Conservation (phyloP, 2,113 vertebrate species). For the Diphyllodes magnificus region DNA sequence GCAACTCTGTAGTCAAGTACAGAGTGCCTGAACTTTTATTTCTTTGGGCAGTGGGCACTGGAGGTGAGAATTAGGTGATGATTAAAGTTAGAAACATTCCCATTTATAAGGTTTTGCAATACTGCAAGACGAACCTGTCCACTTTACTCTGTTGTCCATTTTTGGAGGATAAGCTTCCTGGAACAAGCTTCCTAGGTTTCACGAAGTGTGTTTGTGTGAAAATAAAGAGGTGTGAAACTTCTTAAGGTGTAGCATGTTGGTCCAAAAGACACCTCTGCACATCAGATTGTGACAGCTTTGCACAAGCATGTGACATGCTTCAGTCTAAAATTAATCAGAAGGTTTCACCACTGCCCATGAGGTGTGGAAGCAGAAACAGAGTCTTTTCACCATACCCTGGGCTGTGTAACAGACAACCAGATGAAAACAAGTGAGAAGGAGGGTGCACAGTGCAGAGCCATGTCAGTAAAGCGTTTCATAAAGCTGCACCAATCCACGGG, state of each 20-base stretch:
- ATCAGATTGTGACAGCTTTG: background rate
- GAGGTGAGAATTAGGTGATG: background rate
- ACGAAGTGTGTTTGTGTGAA: background rate
- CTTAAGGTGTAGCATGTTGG: background rate
- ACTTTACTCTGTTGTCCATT: background rate
- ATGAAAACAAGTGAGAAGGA: background rate
- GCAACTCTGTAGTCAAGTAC: background rate
- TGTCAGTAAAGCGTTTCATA: background rate
- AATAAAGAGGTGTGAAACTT: background rate
- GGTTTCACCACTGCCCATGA: background rate
- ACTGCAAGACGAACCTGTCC: background rate
- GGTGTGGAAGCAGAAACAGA: background rate
- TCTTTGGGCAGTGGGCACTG: background rate
- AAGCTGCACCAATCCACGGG: accelerated
- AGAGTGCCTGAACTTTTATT: background rate
- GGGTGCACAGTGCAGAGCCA: background rate
- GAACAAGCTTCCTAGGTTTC: background rate
- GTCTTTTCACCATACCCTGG: background rate
- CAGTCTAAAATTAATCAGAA: background rate
- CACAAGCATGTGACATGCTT: background rate
- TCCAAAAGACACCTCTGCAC: background rate
- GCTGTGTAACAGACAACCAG: background rate
- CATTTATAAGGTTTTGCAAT: background rate
- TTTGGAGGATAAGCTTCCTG: background rate
- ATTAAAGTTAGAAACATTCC: background rate